A percentile compares a stretch with the other conserved stretches of the same genome.
phyloP scores from a whole-genome alignment of 1,140 invertebrate genomes.

The Zaprionus davidi region DNA sequence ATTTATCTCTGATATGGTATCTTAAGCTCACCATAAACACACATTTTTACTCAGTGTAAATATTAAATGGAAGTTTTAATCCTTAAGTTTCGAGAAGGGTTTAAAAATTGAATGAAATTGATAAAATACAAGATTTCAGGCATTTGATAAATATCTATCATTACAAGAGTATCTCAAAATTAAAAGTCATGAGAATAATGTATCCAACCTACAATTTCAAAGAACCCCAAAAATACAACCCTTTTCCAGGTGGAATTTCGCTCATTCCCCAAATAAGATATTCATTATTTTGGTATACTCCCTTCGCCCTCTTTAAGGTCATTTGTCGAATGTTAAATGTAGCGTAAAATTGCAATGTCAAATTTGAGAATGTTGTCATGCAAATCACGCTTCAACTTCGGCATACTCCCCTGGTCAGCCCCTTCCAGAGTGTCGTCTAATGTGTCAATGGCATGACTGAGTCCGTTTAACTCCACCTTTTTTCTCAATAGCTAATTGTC shows the following conservation, averaged over 20 bases:
- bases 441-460: constrained; percentile 69
- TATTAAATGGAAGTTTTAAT: too few relatives aligned
- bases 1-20: too few relatives aligned
- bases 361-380: constrained; percentile 45
- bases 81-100: too few relatives aligned
- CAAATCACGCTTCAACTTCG: constrained; percentile 47
- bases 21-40: too few relatives aligned
- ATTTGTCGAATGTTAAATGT: constrained; percentile 59
- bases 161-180: too few relatives aligned
- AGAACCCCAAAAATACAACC: constrained; percentile 1
- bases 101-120: too few relatives aligned
- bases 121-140: too few relatives aligned
- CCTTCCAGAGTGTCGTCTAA: constrained; percentile 42
- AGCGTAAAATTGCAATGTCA: constrained; percentile 72
- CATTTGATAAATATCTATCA: too few relatives aligned
- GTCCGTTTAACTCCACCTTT: constrained; percentile 45
- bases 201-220: not conserved
- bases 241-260: not conserved
- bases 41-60: too few relatives aligned
- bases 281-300: not conserved
- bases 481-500: constrained; percentile 62
- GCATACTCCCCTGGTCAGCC: constrained; percentile 3
- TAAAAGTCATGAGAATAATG: too few relatives aligned
- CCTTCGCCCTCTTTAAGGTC: constrained; percentile 31
- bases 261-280: not conserved